A percentile compares a stretch with the other conserved stretches of the same genome.
phyloP scores from a whole-genome alignment of 2,797 vertebrate species.

The Champsocephalus gunnari region DNA sequence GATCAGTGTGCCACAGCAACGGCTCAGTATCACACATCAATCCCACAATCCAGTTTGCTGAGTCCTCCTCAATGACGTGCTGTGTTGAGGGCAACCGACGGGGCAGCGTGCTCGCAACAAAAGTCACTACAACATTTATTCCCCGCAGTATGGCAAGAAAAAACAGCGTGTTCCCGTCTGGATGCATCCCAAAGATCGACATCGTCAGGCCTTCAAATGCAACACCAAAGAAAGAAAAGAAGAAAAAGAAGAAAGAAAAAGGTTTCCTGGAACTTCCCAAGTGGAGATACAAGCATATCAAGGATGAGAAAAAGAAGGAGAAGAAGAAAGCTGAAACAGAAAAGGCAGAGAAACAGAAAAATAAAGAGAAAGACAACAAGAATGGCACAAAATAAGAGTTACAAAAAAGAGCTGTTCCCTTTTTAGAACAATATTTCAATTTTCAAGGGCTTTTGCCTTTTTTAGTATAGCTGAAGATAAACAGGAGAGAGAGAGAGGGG shows the following conservation, averaged over 20 bases:
- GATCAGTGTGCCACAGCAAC: slow-evolving; percentile 73
- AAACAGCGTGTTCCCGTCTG: slow-evolving; percentile 81
- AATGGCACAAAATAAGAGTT: slow-evolving; percentile 45
- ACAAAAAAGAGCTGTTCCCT: not conserved
- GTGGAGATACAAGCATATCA: slow-evolving; percentile 89
- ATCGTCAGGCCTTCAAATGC: slow-evolving; percentile 75
- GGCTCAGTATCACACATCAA: slow-evolving; percentile 58
- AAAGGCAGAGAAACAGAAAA: slow-evolving; percentile 42
- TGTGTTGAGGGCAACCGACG: slow-evolving; percentile 45
- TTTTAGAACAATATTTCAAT: slow-evolving; percentile 1
- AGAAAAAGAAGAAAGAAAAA: slow-evolving; percentile 42
- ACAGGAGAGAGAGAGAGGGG: no score
- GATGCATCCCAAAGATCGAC: slow-evolving; percentile 85
- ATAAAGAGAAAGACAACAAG: slow-evolving; percentile 37
- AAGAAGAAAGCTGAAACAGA: slow-evolving; percentile 65
- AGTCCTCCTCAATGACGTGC: slow-evolving; percentile 42
- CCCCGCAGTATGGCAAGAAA: slow-evolving; percentile 67
- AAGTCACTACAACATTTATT: slow-evolving; percentile 67
- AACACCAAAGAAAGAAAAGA: slow-evolving; percentile 56
- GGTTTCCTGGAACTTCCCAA: slow-evolving; percentile 82
- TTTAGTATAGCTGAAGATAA: no score
- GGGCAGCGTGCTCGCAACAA: slow-evolving; percentile 74
- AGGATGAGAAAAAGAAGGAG: slow-evolving; percentile 78
- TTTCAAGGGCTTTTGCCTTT: slow-evolving; percentile 1
- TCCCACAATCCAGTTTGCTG: slow-evolving; percentile 56